Conservation (phyloP, 1,140 invertebrate genomes). For the Drosophila punjabiensis region DNA sequence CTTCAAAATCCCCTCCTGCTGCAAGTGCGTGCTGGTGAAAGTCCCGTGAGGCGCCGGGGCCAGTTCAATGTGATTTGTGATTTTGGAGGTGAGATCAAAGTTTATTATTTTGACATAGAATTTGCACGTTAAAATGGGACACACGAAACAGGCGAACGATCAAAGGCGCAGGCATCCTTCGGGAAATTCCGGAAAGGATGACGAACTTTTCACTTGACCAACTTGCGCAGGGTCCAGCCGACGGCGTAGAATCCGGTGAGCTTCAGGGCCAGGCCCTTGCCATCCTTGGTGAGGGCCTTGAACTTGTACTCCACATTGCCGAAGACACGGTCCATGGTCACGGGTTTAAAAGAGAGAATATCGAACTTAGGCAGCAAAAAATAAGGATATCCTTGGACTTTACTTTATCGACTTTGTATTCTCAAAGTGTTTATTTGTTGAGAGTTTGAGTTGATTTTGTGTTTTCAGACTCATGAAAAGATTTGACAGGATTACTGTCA, state of each 20-base stretch:
- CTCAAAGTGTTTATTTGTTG: not conserved
- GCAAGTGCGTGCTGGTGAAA: conserved; percentile 86
- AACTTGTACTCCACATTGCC: conserved; percentile 57
- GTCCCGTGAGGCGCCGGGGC: not conserved
- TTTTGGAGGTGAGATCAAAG: conserved; percentile 48
- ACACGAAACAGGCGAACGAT: not conserved
- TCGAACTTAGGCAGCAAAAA: not conserved
- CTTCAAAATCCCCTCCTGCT: conserved; percentile 88
- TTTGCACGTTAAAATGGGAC: conserved; percentile 11
- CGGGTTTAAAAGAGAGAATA: not conserved
- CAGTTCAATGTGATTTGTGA: conserved; percentile 55
- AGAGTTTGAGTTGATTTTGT: not conserved
- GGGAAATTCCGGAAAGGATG: not conserved
- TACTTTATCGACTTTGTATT: not conserved
- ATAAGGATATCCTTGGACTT: not conserved
- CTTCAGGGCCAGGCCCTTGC: conserved; percentile 64
- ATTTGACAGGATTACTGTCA: conserved; percentile 1
- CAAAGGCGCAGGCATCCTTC: not conserved
- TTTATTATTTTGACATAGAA: conserved; percentile 47
- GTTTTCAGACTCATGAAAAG: not conserved
- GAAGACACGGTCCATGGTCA: conserved; percentile 53
- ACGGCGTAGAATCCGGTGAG: conserved; percentile 72
- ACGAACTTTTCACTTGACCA: conserved; percentile 54
- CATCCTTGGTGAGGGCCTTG: conserved; percentile 51
- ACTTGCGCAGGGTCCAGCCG: conserved; percentile 65